phyloP scores from a whole-genome alignment of 2,888 invertebrate genomes.

The Bombyx huttoni region DNA sequence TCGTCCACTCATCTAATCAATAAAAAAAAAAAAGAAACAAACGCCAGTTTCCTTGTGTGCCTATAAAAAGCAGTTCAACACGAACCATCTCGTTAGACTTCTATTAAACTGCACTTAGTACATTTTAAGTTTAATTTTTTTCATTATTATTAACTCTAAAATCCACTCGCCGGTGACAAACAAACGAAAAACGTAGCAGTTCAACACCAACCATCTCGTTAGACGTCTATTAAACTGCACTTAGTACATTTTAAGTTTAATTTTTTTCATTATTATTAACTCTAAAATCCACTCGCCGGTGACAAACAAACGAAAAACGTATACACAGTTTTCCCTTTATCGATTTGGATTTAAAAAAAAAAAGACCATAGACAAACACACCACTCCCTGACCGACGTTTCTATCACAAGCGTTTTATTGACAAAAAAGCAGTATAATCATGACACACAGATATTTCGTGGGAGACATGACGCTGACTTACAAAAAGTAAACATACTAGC shows the following conservation, averaged over 20 bases:
- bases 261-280: no score
- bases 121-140: no score
- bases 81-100: no score
- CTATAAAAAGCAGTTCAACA: no score
- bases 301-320: background rate
- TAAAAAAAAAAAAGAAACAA: no score
- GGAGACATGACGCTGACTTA: conserved; percentile 21
- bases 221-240: no score
- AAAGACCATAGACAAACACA: conserved; percentile 9
- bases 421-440: conserved; percentile 14
- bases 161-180: background rate
- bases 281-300: background rate
- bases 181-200: background rate
- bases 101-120: no score
- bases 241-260: no score
- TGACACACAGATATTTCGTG: conserved; percentile 27
- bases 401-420: conserved; percentile 48
- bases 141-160: background rate
- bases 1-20: no score
- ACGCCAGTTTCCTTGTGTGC: no score
- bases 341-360: background rate
- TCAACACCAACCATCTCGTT: no score
- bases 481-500: no score
- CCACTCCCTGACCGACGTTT: conserved; percentile 36
- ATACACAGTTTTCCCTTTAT: background rate